Conservation (phyloP, 2,797 vertebrate species). For the Anguilla anguilla region DNA sequence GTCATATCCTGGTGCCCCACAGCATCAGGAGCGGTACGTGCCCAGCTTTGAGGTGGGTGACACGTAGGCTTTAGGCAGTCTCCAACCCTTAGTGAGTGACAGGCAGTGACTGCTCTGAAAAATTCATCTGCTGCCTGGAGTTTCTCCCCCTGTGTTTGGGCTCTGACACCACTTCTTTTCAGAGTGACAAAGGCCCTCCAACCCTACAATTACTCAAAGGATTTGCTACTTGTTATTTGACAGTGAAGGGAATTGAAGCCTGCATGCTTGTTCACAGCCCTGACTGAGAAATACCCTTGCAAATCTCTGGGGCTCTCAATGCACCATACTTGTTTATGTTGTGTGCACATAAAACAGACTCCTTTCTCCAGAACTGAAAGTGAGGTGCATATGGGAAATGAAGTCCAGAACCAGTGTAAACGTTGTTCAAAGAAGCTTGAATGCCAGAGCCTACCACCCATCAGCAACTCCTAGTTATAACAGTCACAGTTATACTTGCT, state of each 20-base stretch:
- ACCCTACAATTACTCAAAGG: slow-evolving; percentile 10
- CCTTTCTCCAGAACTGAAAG: neutral
- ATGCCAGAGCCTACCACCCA: neutral
- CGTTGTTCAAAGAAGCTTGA: neutral
- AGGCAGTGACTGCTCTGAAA: neutral
- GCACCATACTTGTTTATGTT: neutral
- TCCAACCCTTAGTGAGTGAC: neutral
- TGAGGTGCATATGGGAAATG: neutral
- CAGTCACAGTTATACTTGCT: neutral
- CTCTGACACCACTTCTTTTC: slow-evolving; percentile 6
- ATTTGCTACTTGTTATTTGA: neutral
- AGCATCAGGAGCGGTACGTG: neutral
- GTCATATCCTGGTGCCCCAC: neutral
- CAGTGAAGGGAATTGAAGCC: slow-evolving; percentile 7
- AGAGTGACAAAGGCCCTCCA: slow-evolving; percentile 2
- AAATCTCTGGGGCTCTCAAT: neutral
- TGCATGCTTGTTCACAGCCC: neutral
- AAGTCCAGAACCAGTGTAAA: neutral
- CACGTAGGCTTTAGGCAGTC: neutral
- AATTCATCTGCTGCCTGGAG: neutral
- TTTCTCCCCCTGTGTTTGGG: neutral
- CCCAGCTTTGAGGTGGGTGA: slow-evolving; percentile 1
- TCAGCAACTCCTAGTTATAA: neutral
- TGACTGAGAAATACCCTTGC: slow-evolving; percentile 1
- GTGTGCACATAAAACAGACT: neutral